Base-by-base conservation (phyloP, 2,888 invertebrate species). In the Leptinotarsa juncta region DNA sequence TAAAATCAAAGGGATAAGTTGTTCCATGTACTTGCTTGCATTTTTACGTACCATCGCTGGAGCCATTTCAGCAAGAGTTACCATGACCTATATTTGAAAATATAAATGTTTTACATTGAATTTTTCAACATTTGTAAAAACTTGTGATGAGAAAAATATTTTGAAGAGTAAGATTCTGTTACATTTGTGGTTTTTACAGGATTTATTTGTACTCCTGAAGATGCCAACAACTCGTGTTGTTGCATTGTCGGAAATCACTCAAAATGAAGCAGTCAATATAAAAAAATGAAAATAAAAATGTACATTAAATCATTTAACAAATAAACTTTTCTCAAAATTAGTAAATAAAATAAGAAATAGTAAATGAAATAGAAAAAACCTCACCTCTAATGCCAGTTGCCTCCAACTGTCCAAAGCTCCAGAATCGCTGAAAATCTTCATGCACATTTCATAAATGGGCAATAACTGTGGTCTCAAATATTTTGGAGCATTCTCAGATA, bases 31-130 rank as follows among this genome's bases (percentile, higher is more conserved):
- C 85, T 94, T 95, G 49, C 92, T 92, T 16, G 96, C 96, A 79
- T 94, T 93, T 88, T 98, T 99, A 74, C 99, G 93, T 57, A 99
- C 95, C 95, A 98, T 98, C 3, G 97, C 96, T 0, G 99, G 96
- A 7, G 98, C 97, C 49, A 96, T 96, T 90, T 99, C 99, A 65
- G 98, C 93, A 78, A 97, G 89, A 0, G 94, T 93, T 51, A 95
- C 91, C 85, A 91, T 88, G 15, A 96, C 94, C 89, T 99, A 78
- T 26, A 70, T 42, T 62, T 16, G n/a, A 14, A 42, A 42, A 42
- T 42, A 10, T 42, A 10, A 42, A 42, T 3, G 10, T 32, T 32
- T 32, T 7, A 7, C 32, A 2, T 32, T 7, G 7, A 32, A 32
- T 32, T 32, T 32, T 32, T 32, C 32, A 32, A 32, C 7, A 32